These are phyloP conservation scores for Cathartes aura DNA, from an alignment of 2,113 vertebrate genomes.

Conservation along the genomic window DNA sequence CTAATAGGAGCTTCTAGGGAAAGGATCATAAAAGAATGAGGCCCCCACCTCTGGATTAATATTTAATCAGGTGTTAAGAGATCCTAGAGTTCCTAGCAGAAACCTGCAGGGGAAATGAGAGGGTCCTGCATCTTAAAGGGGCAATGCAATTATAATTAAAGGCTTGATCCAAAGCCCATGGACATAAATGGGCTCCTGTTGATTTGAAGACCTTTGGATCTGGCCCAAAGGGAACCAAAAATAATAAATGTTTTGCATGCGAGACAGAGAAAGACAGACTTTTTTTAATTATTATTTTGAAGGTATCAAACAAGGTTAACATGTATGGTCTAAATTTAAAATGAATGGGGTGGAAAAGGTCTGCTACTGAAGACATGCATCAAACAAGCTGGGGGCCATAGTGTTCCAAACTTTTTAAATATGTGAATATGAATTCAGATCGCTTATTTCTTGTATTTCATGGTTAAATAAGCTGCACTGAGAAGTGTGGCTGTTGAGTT, in stretches of 20 bases:
- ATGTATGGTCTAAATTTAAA: not conserved
- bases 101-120: constrained; percentile 63
- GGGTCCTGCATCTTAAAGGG: constrained; percentile 59
- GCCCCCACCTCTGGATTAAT: constrained; percentile 67
- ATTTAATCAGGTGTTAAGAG: constrained; percentile 75
- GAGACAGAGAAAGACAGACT: not conserved
- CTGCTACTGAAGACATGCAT: not conserved
- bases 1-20: constrained; percentile 72
- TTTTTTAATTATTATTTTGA: not conserved
- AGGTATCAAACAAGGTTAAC: not conserved
- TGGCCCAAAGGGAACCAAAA: not conserved
- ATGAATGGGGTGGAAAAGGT: not conserved
- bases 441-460: not conserved
- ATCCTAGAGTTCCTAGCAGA: constrained; percentile 52
- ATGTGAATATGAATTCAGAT: not conserved
- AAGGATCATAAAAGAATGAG: constrained; percentile 66
- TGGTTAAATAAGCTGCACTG: not conserved
- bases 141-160: constrained; percentile 43
- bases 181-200: constrained; percentile 30
- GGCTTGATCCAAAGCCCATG: not conserved
- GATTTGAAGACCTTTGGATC: constrained; percentile 38
- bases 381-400: not conserved
- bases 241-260: constrained; percentile 21
- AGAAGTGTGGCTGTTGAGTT: not conserved
- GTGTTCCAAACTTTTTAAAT: not conserved